phyloP scores from a whole-genome alignment of 1,140 invertebrate species.

The Drosophila pallidifrons region DNA sequence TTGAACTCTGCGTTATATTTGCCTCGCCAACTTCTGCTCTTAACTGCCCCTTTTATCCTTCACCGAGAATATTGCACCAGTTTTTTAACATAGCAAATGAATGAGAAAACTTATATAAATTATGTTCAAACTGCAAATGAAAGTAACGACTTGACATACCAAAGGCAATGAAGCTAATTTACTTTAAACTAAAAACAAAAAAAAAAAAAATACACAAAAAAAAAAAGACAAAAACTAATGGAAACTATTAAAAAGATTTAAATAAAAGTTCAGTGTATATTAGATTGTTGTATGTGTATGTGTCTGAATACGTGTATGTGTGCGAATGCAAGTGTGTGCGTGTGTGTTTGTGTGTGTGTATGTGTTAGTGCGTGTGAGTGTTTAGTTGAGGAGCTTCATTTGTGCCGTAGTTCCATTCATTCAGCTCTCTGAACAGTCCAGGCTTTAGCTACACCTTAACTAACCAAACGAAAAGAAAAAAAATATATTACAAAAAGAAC shows the following conservation, averaged over 20 bases:
- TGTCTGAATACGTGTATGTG: background rate
- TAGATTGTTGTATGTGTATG: slow-evolving; percentile 34
- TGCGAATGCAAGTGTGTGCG: background rate
- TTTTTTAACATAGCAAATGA: slow-evolving; percentile 17
- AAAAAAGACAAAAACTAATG: slow-evolving; percentile 12
- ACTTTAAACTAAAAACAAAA: slow-evolving; percentile 37
- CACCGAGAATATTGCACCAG: slow-evolving; percentile 38
- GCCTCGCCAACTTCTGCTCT: background rate
- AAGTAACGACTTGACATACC: slow-evolving; percentile 32
- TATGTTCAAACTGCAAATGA: slow-evolving; percentile 18
- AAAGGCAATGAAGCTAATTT: slow-evolving; percentile 54
- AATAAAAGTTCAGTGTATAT: slow-evolving; percentile 37
- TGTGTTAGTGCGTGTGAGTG: slow-evolving; percentile 29
- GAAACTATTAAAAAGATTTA: slow-evolving; percentile 21
- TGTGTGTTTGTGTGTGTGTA: slow-evolving; percentile 17
- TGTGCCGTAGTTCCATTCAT: slow-evolving; percentile 30
- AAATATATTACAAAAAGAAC: background rate
- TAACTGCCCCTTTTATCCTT: background rate
- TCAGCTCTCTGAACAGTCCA: slow-evolving; percentile 28
- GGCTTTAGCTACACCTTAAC: slow-evolving; percentile 32
- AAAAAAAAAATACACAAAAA: background rate
- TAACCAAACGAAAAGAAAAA: background rate
- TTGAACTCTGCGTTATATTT: slow-evolving; percentile 3
- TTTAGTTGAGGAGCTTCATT: slow-evolving; percentile 18
- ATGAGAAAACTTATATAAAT: slow-evolving; percentile 3